Conservation (phyloP, 2,888 invertebrate genomes). For the Bombyx huttoni region DNA sequence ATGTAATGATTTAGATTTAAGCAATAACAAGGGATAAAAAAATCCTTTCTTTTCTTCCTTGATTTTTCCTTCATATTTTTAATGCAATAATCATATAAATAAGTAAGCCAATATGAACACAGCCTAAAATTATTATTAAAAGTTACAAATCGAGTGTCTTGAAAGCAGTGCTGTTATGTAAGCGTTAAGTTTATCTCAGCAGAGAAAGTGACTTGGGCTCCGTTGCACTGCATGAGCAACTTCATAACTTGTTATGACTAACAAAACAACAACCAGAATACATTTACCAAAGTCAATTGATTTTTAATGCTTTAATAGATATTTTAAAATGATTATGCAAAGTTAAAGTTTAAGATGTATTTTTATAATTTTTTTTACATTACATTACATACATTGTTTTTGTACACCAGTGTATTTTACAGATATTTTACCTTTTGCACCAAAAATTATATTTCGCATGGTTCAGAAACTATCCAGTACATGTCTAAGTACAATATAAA, state of each 20-base stretch:
- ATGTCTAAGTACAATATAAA: not conserved
- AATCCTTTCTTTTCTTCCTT: too few species aligned
- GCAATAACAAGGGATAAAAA: too few species aligned
- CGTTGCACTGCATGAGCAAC: conserved; percentile 4
- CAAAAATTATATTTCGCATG: not conserved
- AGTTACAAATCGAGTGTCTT: conserved; percentile 6
- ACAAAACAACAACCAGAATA: not conserved
- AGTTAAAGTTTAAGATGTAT: too few species aligned
- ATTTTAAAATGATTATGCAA: too few species aligned
- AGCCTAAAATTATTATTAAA: not conserved
- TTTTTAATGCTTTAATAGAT: too few species aligned
- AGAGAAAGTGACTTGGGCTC: conserved; percentile 23
- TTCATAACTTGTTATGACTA: not conserved
- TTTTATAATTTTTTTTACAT: too few species aligned
- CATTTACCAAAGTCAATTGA: too few species aligned
- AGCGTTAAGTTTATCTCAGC: conserved; percentile 17
- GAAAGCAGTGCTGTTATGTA: conserved; percentile 20
- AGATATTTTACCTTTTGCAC: not conserved
- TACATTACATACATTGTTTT: too few species aligned
- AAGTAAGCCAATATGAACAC: not conserved
- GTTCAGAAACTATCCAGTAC: too few species aligned
- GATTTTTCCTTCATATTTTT: too few species aligned
- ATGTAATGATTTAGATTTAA: too few species aligned
- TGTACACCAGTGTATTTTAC: too few species aligned
- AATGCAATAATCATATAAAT: not conserved